These are phyloP conservation scores for Phrynocephalus guinanensis DNA, from an alignment of 2,797 vertebrate genomes.

Conservation along the genomic window DNA sequence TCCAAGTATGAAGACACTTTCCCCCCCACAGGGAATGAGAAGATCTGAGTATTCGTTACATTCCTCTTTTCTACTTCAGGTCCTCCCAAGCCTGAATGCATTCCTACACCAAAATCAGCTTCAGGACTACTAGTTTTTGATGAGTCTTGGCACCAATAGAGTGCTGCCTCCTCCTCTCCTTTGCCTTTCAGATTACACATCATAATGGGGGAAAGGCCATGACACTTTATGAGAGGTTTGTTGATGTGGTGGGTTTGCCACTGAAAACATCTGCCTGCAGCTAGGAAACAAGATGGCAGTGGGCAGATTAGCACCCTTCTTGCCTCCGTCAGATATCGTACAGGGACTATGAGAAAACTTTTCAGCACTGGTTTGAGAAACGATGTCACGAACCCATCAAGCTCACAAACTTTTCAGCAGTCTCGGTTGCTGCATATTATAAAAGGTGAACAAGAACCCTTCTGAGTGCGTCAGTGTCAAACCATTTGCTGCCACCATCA, in stretches of 20 bases:
- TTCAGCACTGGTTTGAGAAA: not conserved
- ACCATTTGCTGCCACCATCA: conserved; percentile 44
- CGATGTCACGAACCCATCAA: not conserved
- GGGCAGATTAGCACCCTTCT: not conserved
- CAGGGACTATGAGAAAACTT: not conserved
- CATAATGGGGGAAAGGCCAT: not conserved
- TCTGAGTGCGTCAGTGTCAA: conserved; percentile 54
- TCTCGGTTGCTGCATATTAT: too few species aligned
- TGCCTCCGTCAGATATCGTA: not conserved
- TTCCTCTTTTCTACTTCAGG: not conserved
- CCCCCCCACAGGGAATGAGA: too few species aligned
- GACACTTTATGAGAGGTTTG: not conserved
- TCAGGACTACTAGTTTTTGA: too few species aligned
- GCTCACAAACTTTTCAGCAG: not conserved
- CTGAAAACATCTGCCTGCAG: not conserved
- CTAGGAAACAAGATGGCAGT: not conserved
- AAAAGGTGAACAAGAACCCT: conserved; percentile 48
- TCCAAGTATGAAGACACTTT: too few species aligned
- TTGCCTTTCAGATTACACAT: not conserved
- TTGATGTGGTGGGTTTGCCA: not conserved
- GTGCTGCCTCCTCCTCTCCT: not conserved
- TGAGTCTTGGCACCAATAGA: too few species aligned
- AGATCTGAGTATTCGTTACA: too few species aligned
- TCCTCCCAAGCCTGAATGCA: not conserved
- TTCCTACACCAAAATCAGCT: not conserved